These are phyloP conservation scores for Dromaius novaehollandiae DNA, from an alignment of 2,113 vertebrate genomes.

Conservation along the genomic window DNA sequence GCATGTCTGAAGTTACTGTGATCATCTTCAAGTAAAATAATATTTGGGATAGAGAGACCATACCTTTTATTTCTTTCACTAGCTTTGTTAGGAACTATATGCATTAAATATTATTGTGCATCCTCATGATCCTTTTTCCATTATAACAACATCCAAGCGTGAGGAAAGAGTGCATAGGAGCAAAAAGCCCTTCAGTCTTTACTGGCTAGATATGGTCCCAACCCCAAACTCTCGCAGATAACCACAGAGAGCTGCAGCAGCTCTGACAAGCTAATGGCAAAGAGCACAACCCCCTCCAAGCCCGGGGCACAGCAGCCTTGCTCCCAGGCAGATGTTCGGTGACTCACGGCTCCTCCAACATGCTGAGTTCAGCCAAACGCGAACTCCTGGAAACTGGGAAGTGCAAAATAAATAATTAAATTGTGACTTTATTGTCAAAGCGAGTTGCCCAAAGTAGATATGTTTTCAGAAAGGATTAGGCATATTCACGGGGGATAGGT, in stretches of 20 bases:
- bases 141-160: not conserved
- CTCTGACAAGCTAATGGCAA: not conserved
- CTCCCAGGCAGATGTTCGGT: not conserved
- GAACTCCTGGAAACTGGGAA: not conserved
- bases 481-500: not conserved
- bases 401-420: conserved; percentile 3
- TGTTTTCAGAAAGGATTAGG: not conserved
- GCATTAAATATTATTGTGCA: not conserved
- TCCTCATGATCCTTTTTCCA: not conserved
- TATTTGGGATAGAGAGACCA: too few relatives aligned
- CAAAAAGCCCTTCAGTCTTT: not conserved
- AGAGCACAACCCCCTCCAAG: fast-evolving
- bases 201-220: not conserved
- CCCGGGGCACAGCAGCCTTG: not conserved
- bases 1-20: too few relatives aligned
- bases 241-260: not conserved
- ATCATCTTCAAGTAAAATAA: too few relatives aligned
- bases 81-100: too few relatives aligned
- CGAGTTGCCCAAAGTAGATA: not conserved
- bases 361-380: not conserved
- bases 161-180: not conserved
- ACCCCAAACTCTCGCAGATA: not conserved
- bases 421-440: not conserved
- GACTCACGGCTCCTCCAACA: not conserved
- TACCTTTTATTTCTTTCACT: too few relatives aligned